phyloP scores from a whole-genome alignment of 2,797 vertebrate species.

The Knipowitschia caucasica region DNA sequence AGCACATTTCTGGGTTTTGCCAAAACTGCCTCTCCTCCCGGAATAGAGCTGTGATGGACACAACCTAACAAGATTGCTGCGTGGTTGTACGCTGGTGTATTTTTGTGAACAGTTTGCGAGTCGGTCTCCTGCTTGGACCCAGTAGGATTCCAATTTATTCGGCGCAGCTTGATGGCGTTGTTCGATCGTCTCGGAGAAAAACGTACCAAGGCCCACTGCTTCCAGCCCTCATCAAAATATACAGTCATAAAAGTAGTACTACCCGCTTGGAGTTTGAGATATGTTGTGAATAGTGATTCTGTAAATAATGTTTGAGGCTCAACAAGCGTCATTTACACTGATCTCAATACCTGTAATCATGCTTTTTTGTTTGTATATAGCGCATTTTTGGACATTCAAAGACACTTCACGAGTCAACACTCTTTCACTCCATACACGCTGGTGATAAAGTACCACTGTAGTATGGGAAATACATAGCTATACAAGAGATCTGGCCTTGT shows the following conservation, averaged over 20 bases:
- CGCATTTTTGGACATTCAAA: too few relatives aligned
- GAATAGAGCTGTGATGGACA: conserved; percentile 51
- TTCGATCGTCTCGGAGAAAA: conserved; percentile 64
- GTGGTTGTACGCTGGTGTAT: conserved; percentile 32
- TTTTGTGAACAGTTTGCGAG: conserved; percentile 33
- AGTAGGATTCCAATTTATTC: conserved; percentile 75
- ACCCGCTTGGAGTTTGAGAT: neutral
- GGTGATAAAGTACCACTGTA: too few relatives aligned
- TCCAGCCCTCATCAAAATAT: conserved; percentile 50
- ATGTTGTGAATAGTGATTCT: conserved; percentile 43
- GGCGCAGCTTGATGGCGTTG: conserved; percentile 69
- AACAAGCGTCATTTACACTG: neutral
- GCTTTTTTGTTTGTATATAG: neutral
- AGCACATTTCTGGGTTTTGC: conserved; percentile 39
- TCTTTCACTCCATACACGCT: too few relatives aligned
- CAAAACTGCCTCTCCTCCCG: conserved; percentile 36
- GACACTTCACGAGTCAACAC: too few relatives aligned
- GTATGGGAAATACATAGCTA: too few relatives aligned
- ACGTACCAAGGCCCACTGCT: conserved; percentile 51
- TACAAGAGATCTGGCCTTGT: too few relatives aligned
- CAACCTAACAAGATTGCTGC: conserved; percentile 45
- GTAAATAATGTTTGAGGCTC: conserved; percentile 38
- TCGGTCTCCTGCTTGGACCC: conserved; percentile 61
- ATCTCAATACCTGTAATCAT: neutral
- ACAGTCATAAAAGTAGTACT: conserved; percentile 23